phyloP scores from a whole-genome alignment of 1,140 invertebrate species.

The Drosophila takahashii region DNA sequence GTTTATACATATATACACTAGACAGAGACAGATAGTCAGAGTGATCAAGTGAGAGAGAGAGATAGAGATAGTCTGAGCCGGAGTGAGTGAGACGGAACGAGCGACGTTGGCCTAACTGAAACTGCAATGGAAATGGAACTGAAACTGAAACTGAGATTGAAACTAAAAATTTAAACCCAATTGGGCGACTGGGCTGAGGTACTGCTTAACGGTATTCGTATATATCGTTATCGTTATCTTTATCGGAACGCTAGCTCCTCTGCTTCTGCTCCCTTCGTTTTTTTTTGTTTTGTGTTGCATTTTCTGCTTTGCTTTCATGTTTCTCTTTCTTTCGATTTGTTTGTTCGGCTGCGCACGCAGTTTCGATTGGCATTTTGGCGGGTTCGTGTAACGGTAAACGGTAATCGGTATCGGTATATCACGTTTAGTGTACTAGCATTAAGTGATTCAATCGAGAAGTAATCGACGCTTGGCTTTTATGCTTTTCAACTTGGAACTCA shows the following conservation, averaged over 20 bases:
- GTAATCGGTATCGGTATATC: slow-evolving; percentile 45
- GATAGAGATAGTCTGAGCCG: slow-evolving; percentile 15
- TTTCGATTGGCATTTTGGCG: slow-evolving; percentile 16
- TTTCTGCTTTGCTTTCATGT: slow-evolving; percentile 32
- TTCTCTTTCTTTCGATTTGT: slow-evolving; percentile 48
- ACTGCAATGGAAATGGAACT: slow-evolving; percentile 37
- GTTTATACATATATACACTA: slow-evolving; percentile 55
- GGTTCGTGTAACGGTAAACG: slow-evolving; percentile 40
- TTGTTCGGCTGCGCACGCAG: slow-evolving; percentile 48
- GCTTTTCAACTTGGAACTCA: slow-evolving; percentile 62
- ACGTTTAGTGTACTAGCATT: slow-evolving; percentile 45
- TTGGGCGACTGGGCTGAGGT: slow-evolving; percentile 47
- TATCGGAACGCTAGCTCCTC: slow-evolving; percentile 22
- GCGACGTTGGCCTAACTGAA: slow-evolving; percentile 33
- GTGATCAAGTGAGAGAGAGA: slow-evolving; percentile 25
- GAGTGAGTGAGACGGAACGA: slow-evolving; percentile 28
- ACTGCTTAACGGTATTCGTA: slow-evolving; percentile 38
- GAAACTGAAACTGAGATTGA: slow-evolving; percentile 28
- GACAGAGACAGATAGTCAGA: slow-evolving; percentile 44
- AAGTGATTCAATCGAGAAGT: slow-evolving; percentile 53
- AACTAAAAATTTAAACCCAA: slow-evolving; percentile 25
- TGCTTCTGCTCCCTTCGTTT: slow-evolving; percentile 39
- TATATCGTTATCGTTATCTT: slow-evolving; percentile 22
- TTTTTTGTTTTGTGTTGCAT: slow-evolving; percentile 57
- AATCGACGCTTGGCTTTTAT: slow-evolving; percentile 77